A percentile compares a stretch with the other conserved stretches of the same genome.
Conservation (phyloP, 2,113 vertebrate genomes). For the Calidris pygmaea region DNA sequence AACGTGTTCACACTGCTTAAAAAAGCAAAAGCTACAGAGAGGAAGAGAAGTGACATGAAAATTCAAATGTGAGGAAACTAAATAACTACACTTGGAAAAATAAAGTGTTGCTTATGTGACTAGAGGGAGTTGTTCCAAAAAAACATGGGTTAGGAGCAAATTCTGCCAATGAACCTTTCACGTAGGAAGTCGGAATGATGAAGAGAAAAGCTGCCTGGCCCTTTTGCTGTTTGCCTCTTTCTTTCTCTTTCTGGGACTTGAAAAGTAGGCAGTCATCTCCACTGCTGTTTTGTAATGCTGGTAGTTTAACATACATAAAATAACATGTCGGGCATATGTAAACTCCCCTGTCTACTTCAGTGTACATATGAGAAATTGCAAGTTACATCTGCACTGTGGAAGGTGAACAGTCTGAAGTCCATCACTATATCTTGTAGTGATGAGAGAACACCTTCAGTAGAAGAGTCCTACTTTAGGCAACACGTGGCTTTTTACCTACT, state of each 20-base stretch:
- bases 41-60: conserved; percentile 54
- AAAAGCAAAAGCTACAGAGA: conserved; percentile 51
- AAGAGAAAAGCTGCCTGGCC: neutral
- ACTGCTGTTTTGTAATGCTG: neutral
- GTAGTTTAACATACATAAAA: neutral
- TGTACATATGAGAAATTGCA: neutral
- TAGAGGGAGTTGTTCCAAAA: conserved; percentile 16
- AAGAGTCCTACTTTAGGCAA: neutral
- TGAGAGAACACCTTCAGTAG: neutral
- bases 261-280: neutral
- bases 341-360: neutral
- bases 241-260: neutral
- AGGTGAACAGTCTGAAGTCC: neutral
- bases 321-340: neutral
- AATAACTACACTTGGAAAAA: conserved; percentile 59
- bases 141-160: neutral
- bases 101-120: conserved; percentile 49
- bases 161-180: neutral
- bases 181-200: neutral
- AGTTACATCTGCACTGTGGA: neutral
- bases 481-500: neutral
- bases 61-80: conserved; percentile 52
- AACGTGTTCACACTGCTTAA: conserved; percentile 60
- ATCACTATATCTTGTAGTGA: neutral
- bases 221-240: neutral